Percentiles rank a stretch among this genome's conserved stretches.
phyloP scores from a whole-genome alignment of 2,113 vertebrate genomes.

The Crocuta crocuta region DNA sequence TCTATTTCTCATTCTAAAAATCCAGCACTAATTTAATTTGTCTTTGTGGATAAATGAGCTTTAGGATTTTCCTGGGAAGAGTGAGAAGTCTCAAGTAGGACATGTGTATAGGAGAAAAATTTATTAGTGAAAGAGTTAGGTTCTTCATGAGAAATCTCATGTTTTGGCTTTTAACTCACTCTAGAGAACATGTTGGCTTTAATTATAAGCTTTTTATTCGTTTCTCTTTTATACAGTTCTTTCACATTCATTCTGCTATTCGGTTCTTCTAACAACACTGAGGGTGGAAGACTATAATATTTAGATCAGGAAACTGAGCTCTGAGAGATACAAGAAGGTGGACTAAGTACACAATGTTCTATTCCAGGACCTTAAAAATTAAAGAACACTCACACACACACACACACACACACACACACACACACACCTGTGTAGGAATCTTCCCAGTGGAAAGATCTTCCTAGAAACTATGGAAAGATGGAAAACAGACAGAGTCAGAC shows the following conservation, averaged over 20 bases:
- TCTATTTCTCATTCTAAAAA: neutral
- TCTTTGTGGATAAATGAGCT: neutral
- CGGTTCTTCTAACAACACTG: neutral
- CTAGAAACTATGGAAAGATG: neutral
- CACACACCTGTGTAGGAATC: neutral
- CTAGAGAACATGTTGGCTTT: neutral
- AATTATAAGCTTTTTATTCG: neutral
- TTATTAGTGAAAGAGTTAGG: slow-evolving; percentile 17
- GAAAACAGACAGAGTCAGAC: neutral
- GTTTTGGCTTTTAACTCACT: slow-evolving; percentile 37
- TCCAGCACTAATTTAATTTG: neutral
- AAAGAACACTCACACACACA: neutral
- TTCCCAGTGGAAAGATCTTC: neutral
- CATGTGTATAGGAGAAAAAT: neutral
- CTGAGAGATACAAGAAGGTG: neutral
- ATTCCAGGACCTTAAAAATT: neutral
- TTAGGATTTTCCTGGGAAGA: neutral
- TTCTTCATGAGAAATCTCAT: slow-evolving; percentile 13
- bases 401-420: neutral
- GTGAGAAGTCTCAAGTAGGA: neutral
- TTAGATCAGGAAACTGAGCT: neutral
- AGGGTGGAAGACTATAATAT: neutral
- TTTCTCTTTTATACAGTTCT: neutral
- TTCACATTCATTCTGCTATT: neutral
- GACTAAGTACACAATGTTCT: neutral